Conservation (phyloP, 2,113 vertebrate genomes). For the Albula goreensis region DNA sequence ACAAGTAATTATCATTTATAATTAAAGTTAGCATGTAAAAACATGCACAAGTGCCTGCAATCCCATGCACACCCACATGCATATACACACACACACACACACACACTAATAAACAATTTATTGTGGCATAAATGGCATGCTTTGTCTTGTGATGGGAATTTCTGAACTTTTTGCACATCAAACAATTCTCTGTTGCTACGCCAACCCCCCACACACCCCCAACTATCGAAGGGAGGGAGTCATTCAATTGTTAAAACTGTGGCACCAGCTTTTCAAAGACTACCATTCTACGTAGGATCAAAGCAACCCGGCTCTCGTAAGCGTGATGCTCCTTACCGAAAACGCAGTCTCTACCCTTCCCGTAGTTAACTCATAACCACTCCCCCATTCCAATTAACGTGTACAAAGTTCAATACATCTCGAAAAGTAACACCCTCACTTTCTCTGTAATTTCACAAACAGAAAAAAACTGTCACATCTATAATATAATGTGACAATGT, state of each 20-base stretch:
- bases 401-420: no score
- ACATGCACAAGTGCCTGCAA: no score
- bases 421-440: no score
- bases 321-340: slow-evolving; percentile 55
- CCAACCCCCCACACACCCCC: background rate
- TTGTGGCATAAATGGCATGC: slow-evolving; percentile 50
- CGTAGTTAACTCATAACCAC: slow-evolving; percentile 29
- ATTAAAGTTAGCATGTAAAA: no score
- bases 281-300: slow-evolving; percentile 50
- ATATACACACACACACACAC: background rate
- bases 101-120: slow-evolving; percentile 15
- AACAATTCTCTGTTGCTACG: background rate
- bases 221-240: background rate
- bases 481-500: no score
- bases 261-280: slow-evolving; percentile 24
- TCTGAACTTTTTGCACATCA: slow-evolving; percentile 42
- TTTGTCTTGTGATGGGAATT: slow-evolving; percentile 55
- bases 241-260: slow-evolving; percentile 51
- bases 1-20: no score
- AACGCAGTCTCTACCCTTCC: slow-evolving; percentile 39
- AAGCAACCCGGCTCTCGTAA: slow-evolving; percentile 52
- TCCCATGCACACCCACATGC: slow-evolving; percentile 33
- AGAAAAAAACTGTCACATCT: no score
- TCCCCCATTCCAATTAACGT: no score
- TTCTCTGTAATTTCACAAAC: no score